Evolutionary conservation across 2,888 invertebrate species (phyloP).

Genomic region (Seira sanloemensis): DNA sequence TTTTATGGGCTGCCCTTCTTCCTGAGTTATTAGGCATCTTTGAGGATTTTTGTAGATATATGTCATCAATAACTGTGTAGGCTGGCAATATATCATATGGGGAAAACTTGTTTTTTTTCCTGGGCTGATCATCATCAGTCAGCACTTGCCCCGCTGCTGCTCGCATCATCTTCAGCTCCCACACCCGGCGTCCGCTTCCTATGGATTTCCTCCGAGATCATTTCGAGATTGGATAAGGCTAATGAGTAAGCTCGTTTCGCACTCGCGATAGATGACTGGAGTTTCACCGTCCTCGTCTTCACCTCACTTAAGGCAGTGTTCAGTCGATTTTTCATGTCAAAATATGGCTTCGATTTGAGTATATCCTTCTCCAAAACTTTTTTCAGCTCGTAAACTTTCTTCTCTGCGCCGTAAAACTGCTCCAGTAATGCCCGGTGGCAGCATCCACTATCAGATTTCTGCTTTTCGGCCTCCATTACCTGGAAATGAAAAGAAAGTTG

Average conservation of each 20-base stretch:
- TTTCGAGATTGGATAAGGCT: conserved; percentile 89
- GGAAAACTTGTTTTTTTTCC: neutral
- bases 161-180: conserved; percentile 76
- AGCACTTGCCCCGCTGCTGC: conserved; percentile 87
- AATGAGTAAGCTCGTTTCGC: conserved; percentile 89
- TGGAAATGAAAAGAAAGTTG: conserved; percentile 75
- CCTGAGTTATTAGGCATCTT: too few relatives aligned
- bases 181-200: conserved; percentile 80
- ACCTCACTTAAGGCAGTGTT: conserved; percentile 91
- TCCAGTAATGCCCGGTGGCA: conserved; percentile 87
- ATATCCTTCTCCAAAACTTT: conserved; percentile 89
- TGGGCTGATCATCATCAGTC: conserved; percentile 77
- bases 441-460: conserved; percentile 90
- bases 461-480: conserved; percentile 95
- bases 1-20: too few relatives aligned
- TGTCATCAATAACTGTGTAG: too few relatives aligned
- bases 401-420: conserved; percentile 88
- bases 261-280: conserved; percentile 86
- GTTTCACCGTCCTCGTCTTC: conserved; percentile 87
- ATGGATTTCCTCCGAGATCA: conserved; percentile 95
- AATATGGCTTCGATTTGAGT: conserved; percentile 91
- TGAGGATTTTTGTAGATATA: too few relatives aligned
- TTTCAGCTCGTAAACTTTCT: conserved; percentile 87
- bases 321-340: conserved; percentile 91
- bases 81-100: too few relatives aligned